phyloP scores from a whole-genome alignment of 2,113 vertebrate species.

The Hippoglossus stenolepis region DNA sequence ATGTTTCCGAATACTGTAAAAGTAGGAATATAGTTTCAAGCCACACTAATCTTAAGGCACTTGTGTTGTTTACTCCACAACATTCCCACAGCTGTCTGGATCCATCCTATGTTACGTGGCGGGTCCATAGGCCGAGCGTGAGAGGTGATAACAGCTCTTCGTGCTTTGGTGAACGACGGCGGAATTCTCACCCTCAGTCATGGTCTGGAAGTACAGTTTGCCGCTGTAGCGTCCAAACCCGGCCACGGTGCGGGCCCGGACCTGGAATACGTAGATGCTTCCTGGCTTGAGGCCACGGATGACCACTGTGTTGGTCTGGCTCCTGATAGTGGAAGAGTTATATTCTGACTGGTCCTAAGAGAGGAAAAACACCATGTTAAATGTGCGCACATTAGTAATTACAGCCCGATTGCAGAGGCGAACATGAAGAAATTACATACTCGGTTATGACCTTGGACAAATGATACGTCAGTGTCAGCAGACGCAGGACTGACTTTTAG shows the following conservation, averaged over 20 bases:
- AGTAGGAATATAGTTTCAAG: slow-evolving; percentile 4
- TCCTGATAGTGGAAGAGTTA: slow-evolving; percentile 91
- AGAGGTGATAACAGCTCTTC: slow-evolving; percentile 56
- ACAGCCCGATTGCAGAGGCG: slow-evolving; percentile 20
- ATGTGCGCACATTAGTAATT: slow-evolving; percentile 41
- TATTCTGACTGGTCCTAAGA: slow-evolving; percentile 91
- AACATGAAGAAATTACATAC: slow-evolving; percentile 31
- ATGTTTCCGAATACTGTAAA: slow-evolving; percentile 9
- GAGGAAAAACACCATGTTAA: slow-evolving; percentile 19
- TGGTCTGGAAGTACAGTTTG: slow-evolving; percentile 99
- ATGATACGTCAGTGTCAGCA: slow-evolving; percentile 2
- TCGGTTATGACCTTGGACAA: background rate
- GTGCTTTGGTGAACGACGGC: slow-evolving; percentile 39
- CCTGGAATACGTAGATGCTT: slow-evolving; percentile 99
- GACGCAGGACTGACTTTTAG: background rate
- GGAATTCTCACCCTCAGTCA: slow-evolving; percentile 94
- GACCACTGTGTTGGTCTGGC: slow-evolving; percentile 94
- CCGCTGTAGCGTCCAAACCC: slow-evolving; percentile 98
- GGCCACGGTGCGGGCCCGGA: slow-evolving; percentile 96
- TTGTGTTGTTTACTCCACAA: slow-evolving; percentile 47
- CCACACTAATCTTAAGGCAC: slow-evolving; percentile 2
- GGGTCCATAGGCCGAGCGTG: slow-evolving; percentile 36
- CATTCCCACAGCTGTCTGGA: slow-evolving; percentile 59
- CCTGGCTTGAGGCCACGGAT: slow-evolving; percentile 94
- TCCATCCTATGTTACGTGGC: slow-evolving; percentile 15